Evolutionary conservation across 2,113 vertebrate genomes (phyloP).

Genomic region (Platycercus adscitus): DNA sequence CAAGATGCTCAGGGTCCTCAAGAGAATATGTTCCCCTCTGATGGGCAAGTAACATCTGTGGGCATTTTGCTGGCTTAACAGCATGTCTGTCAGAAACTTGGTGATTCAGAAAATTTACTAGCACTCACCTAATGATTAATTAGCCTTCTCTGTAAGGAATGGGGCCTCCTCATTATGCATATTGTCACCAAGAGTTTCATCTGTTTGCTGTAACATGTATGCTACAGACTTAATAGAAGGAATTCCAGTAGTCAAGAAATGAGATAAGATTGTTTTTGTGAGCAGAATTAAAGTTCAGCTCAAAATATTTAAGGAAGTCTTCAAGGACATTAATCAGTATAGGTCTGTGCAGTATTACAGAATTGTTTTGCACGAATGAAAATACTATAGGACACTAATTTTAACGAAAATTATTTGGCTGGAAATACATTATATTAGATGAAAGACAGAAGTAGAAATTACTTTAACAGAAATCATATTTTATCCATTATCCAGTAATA

Average conservation of each 20-base stretch:
- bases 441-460: background rate
- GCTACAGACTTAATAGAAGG: constrained; percentile 4
- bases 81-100: constrained; percentile 60
- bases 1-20: constrained; percentile 37
- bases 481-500: background rate
- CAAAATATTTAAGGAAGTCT: background rate
- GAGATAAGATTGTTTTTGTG: background rate
- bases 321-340: background rate
- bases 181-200: constrained; percentile 58
- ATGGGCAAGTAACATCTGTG: constrained; percentile 60
- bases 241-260: background rate
- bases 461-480: background rate
- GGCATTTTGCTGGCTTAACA: constrained; percentile 58
- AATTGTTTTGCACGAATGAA: background rate
- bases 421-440: background rate
- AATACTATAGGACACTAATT: background rate
- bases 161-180: constrained; percentile 54
- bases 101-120: constrained; percentile 74
- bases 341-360: background rate
- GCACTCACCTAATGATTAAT: constrained; percentile 75
- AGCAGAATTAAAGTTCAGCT: background rate
- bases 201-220: constrained; percentile 24
- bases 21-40: constrained; percentile 51
- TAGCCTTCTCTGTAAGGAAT: constrained; percentile 61
- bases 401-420: background rate